Evolutionary conservation across 2,797 vertebrate genomes (phyloP).

Genomic region (Austrolebias charrua): DNA sequence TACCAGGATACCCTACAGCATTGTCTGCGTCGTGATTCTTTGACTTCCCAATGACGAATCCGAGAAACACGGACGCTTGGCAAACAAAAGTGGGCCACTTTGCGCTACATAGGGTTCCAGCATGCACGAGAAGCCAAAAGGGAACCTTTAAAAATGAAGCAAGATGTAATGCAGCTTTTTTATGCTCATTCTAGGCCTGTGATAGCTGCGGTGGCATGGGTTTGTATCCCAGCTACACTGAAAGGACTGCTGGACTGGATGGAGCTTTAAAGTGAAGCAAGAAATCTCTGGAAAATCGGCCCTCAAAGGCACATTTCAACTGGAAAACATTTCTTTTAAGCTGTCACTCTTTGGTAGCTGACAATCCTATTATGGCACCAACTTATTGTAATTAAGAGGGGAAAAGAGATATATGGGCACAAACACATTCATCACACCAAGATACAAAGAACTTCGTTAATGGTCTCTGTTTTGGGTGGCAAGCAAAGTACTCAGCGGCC

Average conservation of each 20-base stretch:
- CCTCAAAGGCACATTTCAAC: conserved; percentile 85
- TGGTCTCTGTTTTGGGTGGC: conserved; percentile 55
- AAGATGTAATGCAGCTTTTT: conserved; percentile 82
- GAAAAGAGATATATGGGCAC: conserved; percentile 71
- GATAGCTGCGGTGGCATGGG: conserved; percentile 81
- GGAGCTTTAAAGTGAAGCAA: conserved; percentile 84
- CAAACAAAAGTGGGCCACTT: conserved; percentile 69
- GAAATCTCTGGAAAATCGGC: conserved; percentile 85
- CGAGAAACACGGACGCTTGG: conserved; percentile 76
- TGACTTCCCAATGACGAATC: conserved; percentile 80
- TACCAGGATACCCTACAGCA: conserved; percentile 64
- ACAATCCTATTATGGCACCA: conserved; percentile 85
- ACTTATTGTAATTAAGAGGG: conserved; percentile 83
- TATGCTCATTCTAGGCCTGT: conserved; percentile 81
- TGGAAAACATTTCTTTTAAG: conserved; percentile 84
- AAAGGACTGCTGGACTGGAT: conserved; percentile 83
- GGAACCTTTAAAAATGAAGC: conserved; percentile 73
- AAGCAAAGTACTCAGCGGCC: conserved; percentile 55
- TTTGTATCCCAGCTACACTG: conserved; percentile 86
- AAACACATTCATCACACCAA: conserved; percentile 68
- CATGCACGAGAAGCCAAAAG: conserved; percentile 69
- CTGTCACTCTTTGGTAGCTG: conserved; percentile 79
- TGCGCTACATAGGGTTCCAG: conserved; percentile 61
- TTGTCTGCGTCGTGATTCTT: conserved; percentile 74
- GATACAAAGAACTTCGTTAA: conserved; percentile 70